Evolutionary conservation across 1,140 invertebrate species (phyloP), one percentile per base, ranked within the genome.

Genomic region (Marisa cornuarietis): DNA sequence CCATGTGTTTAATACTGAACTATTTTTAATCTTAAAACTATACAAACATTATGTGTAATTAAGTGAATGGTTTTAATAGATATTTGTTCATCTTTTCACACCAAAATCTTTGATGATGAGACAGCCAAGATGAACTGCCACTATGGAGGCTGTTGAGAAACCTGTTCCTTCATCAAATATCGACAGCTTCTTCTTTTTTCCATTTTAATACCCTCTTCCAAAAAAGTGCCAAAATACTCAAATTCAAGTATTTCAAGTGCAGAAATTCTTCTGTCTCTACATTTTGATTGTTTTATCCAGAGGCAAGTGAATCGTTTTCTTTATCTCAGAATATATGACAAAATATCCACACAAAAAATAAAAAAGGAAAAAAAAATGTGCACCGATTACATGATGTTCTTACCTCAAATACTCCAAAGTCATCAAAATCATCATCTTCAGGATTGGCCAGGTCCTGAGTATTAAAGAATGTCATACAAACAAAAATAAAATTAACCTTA

Each of bases 361-460:
- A n/a, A 42, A 18, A 22, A 42, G 49, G 16, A 26, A 75, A 26
- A 5, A 16, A 1, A 51, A 31, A 51, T 20, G 22, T n/a, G 10
- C 51, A 58, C n/a, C 22, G 16, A 61, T 22, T 65, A 16, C 31
- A n/a, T 69, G 54, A 54, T 62, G 18, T 5, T 72, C 76, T 76
- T 82, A 87, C 88, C 83, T 89, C 87, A 86, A 89, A 89, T 24
- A 87, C 88, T 68, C 88, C 88, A 85, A 89, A 89, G 20, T 89
- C 88, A 58, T 79, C 84, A 84, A 88, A 88, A 68, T 89, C 88
- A 83, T 88, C 87, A 75, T 87, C 87, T 71, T 86, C 83, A 62
- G 82, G 82, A 22, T 66, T 62, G 26, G 49, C 71, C 18, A 20
- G 62, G 68, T 62, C 62, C 76, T 77, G 74, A 13, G 58, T 65